phyloP scores from a whole-genome alignment of 2,113 vertebrate species.

The Thermophis baileyi region DNA sequence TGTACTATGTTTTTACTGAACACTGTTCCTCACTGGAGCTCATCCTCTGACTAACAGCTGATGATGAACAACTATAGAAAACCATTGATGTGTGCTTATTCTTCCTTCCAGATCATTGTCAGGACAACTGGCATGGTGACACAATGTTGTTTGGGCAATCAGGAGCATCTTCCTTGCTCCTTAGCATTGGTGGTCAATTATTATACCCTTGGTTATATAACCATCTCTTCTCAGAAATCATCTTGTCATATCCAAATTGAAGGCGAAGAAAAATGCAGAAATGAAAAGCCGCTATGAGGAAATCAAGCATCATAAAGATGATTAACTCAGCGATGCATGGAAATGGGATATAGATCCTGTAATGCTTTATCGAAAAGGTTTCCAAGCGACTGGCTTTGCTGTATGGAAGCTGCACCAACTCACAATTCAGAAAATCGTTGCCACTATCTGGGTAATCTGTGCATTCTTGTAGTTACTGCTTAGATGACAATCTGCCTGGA shows the following conservation, averaged over 20 bases:
- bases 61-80: not conserved
- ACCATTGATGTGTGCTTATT: not conserved
- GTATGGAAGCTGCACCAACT: not conserved
- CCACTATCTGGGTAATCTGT: not conserved
- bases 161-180: not conserved
- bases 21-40: not conserved
- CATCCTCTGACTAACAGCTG: not conserved
- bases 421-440: not conserved
- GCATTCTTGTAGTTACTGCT: not conserved
- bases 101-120: not conserved
- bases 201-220: not conserved
- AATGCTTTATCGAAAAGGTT: not conserved
- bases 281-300: not conserved
- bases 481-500: not conserved
- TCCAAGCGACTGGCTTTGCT: not conserved
- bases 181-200: not conserved
- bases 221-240: not conserved
- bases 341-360: not conserved
- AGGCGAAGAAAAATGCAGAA: not conserved
- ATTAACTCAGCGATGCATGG: not conserved
- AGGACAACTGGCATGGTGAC: not conserved
- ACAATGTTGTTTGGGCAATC: not conserved
- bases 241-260: not conserved
- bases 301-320: not conserved
- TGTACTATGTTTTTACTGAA: not conserved